Percentiles rank a stretch among this genome's conserved stretches.
phyloP scores from a whole-genome alignment of 2,797 vertebrate genomes.

The Acrocephalus scirpaceus region DNA sequence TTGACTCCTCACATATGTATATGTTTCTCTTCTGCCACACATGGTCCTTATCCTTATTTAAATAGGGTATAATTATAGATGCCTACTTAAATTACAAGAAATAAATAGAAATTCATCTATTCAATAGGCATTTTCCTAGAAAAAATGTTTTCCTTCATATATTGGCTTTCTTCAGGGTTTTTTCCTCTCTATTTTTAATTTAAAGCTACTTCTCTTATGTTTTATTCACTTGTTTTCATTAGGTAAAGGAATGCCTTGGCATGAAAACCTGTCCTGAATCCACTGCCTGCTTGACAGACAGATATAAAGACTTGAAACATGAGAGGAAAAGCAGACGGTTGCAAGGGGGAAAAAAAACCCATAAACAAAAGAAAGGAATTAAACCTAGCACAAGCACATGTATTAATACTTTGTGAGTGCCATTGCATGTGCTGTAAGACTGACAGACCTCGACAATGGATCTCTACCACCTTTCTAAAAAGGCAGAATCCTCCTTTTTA shows the following conservation, averaged over 20 bases:
- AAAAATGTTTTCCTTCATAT: conserved; percentile 9
- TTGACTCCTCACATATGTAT: conserved; percentile 45
- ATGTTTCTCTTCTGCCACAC: conserved; percentile 40
- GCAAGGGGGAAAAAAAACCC: background rate
- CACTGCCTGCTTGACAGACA: conserved; percentile 53
- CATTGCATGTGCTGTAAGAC: background rate
- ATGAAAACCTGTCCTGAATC: conserved; percentile 70
- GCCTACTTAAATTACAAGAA: conserved; percentile 40
- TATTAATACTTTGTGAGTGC: background rate
- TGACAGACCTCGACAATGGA: background rate
- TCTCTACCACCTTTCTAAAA: background rate
- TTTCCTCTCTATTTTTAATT: conserved; percentile 67
- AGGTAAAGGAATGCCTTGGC: conserved; percentile 69
- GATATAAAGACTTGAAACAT: conserved; percentile 59
- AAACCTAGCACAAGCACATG: background rate
- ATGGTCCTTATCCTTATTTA: conserved; percentile 53
- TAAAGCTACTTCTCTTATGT: conserved; percentile 66
- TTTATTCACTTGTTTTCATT: conserved; percentile 73
- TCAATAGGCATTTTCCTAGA: conserved; percentile 7
- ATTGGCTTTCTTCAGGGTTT: background rate
- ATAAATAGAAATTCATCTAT: conserved; percentile 26
- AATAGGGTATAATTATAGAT: conserved; percentile 61
- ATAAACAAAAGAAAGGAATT: conserved; percentile 1
- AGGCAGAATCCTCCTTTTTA: background rate
- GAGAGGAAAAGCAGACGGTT: conserved; percentile 32